A percentile compares a stretch with the other conserved stretches of the same genome.
Evolutionary conservation across 1,140 invertebrate genomes (phyloP).

Genomic region (Saccostrea echinata): DNA sequence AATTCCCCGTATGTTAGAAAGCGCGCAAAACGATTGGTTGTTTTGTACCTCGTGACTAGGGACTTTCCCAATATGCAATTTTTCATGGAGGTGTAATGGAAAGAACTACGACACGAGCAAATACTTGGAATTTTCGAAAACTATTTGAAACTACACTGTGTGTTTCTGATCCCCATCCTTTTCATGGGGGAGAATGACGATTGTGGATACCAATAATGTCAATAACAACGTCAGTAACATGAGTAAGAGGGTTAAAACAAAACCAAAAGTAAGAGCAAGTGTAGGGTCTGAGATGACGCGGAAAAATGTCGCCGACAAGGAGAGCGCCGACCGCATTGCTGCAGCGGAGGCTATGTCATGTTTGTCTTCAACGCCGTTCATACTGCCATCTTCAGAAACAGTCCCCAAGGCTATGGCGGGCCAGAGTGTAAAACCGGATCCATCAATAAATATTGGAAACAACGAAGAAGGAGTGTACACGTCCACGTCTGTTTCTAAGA

Average conservation of each 20-base stretch:
- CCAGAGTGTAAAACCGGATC: not conserved
- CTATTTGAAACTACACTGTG: not conserved
- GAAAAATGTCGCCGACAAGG: conserved; percentile 55
- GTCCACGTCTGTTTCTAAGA: conserved; percentile 28
- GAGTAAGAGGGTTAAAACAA: conserved; percentile 48
- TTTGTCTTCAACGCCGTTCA: conserved; percentile 51
- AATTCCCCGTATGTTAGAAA: conserved; percentile 50
- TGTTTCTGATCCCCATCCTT: not conserved
- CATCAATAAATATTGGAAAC: no score
- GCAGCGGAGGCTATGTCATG: conserved; percentile 60
- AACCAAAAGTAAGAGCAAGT: not conserved
- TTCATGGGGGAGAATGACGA: conserved; percentile 41
- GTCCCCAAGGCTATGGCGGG: not conserved
- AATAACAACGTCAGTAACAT: conserved; percentile 42
- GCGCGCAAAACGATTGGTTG: conserved; percentile 43
- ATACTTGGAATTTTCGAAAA: conserved; percentile 31
- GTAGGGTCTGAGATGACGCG: conserved; percentile 17
- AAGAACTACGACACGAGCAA: not conserved
- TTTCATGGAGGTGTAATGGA: conserved; percentile 58
- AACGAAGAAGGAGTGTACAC: conserved; percentile 13
- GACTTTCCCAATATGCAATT: conserved; percentile 63
- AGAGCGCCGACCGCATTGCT: conserved; percentile 57
- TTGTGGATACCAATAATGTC: conserved; percentile 27
- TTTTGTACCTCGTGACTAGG: conserved; percentile 53
- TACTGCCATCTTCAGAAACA: conserved; percentile 45